phyloP scores from a whole-genome alignment of 2,113 vertebrate species.

The Pavo muticus region DNA sequence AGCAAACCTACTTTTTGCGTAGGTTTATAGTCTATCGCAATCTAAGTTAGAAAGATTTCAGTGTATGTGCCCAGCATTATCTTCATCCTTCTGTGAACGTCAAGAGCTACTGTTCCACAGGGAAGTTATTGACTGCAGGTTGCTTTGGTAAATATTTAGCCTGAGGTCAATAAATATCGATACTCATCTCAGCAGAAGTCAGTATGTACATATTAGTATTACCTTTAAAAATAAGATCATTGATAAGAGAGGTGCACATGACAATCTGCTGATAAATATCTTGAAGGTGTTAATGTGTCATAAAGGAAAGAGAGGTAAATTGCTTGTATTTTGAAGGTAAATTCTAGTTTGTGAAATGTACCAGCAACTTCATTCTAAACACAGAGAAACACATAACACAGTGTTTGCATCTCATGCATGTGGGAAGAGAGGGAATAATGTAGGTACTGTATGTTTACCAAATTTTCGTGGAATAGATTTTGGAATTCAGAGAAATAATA shows the following conservation, averaged over 20 bases:
- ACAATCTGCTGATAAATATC: neutral
- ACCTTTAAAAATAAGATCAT: neutral
- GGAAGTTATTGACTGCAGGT: neutral
- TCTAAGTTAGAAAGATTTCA: neutral
- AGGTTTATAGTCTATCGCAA: neutral
- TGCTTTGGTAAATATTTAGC: slow-evolving; percentile 1
- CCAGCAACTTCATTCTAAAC: neutral
- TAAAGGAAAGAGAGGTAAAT: neutral
- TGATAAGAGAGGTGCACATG: neutral
- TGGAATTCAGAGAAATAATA: neutral
- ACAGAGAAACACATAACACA: neutral
- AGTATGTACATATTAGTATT: slow-evolving; percentile 5
- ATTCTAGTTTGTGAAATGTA: neutral
- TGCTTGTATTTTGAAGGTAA: neutral
- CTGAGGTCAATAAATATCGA: slow-evolving; percentile 29
- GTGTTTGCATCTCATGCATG: neutral
- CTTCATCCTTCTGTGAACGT: rapidly evolving
- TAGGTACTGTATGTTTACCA: neutral
- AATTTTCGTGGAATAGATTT: neutral
- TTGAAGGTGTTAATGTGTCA: neutral
- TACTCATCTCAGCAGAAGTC: slow-evolving; percentile 19
- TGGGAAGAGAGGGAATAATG: neutral
- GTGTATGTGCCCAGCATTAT: neutral
- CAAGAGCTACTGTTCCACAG: neutral
- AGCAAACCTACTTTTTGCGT: neutral